phyloP scores from a whole-genome alignment of 2,113 vertebrate species.

The Prunella fulvescens region DNA sequence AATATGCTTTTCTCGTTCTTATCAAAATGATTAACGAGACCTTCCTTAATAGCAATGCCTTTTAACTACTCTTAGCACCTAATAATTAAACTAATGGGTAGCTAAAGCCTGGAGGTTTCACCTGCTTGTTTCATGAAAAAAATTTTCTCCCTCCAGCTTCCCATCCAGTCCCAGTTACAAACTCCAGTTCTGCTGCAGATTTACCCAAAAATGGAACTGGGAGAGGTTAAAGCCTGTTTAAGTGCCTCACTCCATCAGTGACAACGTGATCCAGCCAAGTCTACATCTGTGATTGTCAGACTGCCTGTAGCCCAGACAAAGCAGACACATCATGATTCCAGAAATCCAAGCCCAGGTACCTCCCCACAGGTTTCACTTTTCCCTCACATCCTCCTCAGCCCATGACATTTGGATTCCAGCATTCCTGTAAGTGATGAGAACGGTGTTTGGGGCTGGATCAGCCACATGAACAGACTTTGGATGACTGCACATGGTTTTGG shows the following conservation, averaged over 20 bases:
- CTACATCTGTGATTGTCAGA: background rate
- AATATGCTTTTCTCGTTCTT: conserved; percentile 5
- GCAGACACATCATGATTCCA: background rate
- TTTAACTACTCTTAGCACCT: background rate
- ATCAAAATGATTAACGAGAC: conserved; percentile 5
- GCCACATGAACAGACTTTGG: background rate
- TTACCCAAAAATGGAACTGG: background rate
- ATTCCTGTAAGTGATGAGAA: background rate
- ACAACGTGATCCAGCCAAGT: background rate
- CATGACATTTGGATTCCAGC: background rate
- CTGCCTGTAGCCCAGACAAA: background rate
- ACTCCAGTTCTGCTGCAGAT: background rate
- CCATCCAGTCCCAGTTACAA: background rate
- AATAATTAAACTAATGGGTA: background rate
- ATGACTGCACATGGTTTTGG: background rate
- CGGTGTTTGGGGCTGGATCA: background rate
- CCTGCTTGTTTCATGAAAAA: background rate
- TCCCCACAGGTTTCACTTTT: background rate
- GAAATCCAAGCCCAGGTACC: background rate
- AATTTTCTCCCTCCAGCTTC: background rate
- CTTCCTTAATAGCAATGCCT: accelerated
- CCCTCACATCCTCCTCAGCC: background rate
- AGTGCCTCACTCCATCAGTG: background rate
- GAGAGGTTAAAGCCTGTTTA: background rate
- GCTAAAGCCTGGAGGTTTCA: background rate